Base-by-base conservation (phyloP, 2,113 vertebrate genomes). In the Cyphomyrus discorhynchus region DNA sequence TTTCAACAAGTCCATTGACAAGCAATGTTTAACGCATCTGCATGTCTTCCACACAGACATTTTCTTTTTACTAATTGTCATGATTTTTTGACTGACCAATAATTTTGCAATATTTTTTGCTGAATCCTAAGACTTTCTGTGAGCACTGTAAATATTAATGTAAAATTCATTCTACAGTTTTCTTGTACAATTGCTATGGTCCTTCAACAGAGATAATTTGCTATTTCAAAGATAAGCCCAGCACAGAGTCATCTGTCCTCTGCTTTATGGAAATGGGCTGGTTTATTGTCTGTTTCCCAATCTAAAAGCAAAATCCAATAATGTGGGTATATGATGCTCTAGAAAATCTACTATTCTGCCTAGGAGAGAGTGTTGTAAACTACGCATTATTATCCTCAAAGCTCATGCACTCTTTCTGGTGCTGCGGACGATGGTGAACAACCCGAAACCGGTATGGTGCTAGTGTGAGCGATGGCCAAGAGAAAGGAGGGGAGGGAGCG, bases 311-410 rank as follows among this genome's bases (percentile, higher is more conserved):
- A 92, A 39, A 92, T 92, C 92, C 86, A 70, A 91, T 91, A 91
- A 93, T 87, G 80, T 62, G 83, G 46, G 86, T 77, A 87, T 47
- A 27, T 11, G 88, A 39, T 56, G 83, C 88, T 91, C 88, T 35
- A 50, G 87, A 90, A 87, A 84, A 89, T 31, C 56, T 50, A 74
- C 89, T 90, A 82, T 66, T 91, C 70, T 84, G 47, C 47, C 77
- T 84, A 52, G 10, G n/a, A 86, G 83, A 91, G 91, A 92, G 89
- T 80, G 89, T 89, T 89, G 89, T 82, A 83, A 90, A 93, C 92
- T 91, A 91, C 89, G 87, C 46, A 86, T 92, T 92, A 93, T 92
- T 91, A 92, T 91, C 89, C 74, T 82, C 80, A 88, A 91, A 92
- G 83, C 83, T 27, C 77, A 66, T 21, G 39, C 62, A 89, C 88